phyloP scores from a whole-genome alignment of 1,140 invertebrate species.

The Leptestheria dahalacensis region DNA sequence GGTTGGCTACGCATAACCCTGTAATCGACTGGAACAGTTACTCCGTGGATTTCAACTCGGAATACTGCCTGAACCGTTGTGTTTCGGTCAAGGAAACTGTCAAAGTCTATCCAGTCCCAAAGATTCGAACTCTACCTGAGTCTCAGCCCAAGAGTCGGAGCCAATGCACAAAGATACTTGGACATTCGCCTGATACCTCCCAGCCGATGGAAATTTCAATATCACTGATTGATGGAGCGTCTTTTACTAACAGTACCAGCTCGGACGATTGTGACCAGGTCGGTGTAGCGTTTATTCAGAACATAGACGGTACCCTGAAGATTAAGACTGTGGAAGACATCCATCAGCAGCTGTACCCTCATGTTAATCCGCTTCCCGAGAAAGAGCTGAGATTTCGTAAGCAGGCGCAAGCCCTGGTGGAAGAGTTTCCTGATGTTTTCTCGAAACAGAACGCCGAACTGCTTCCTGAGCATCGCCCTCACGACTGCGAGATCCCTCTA shows the following conservation, averaged over 20 bases:
- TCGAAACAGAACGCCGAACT: neutral
- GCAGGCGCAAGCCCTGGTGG: neutral
- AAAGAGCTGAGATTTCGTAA: neutral
- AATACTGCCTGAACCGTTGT: neutral
- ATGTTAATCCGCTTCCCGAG: neutral
- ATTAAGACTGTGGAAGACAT: neutral
- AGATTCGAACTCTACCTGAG: neutral
- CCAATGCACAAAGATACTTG: too few relatives aligned
- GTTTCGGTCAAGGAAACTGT: too few relatives aligned
- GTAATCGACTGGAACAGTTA: neutral
- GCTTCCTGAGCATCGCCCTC: neutral
- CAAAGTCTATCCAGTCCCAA: too few relatives aligned
- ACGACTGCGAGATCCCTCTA: too few relatives aligned
- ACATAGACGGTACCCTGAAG: too few relatives aligned
- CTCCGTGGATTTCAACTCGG: neutral
- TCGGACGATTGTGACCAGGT: too few relatives aligned
- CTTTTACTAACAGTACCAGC: too few relatives aligned
- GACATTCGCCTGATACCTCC: too few relatives aligned
- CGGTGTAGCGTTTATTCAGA: too few relatives aligned
- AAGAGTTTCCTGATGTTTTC: neutral
- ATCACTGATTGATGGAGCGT: too few relatives aligned
- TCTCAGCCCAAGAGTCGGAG: too few relatives aligned
- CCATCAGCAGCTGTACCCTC: neutral
- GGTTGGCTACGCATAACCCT: neutral
- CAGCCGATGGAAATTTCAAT: too few relatives aligned